Conservation (phyloP, 2,888 invertebrate species). For the Synanthedon myopaeformis region DNA sequence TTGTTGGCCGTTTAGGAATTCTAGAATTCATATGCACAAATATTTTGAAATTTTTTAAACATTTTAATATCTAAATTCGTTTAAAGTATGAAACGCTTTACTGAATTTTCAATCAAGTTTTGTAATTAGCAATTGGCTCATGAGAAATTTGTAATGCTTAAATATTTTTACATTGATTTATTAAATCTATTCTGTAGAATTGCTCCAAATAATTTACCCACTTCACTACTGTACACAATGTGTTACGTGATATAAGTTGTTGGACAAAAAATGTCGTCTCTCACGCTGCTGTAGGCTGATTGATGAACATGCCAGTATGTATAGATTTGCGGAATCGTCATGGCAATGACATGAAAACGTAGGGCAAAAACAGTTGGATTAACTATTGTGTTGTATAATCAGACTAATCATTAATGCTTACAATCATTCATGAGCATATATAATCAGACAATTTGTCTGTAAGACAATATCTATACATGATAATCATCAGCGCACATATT, state of each 20-base stretch:
- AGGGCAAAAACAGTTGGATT: neutral
- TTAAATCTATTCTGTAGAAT: neutral
- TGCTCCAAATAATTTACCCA: slow-evolving; percentile 6
- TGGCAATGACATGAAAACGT: neutral
- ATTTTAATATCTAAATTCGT: too few relatives aligned
- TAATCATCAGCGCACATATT: too few relatives aligned
- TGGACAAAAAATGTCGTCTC: neutral
- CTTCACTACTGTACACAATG: neutral
- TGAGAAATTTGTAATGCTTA: neutral
- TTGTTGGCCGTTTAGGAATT: too few relatives aligned
- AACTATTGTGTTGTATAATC: too few relatives aligned
- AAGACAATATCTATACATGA: too few relatives aligned
- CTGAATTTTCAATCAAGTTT: neutral
- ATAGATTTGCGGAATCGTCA: neutral
- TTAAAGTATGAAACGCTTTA: too few relatives aligned
- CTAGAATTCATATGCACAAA: too few relatives aligned
- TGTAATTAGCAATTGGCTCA: neutral
- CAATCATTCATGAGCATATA: too few relatives aligned
- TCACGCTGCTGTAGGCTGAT: neutral
- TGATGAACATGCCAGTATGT: neutral
- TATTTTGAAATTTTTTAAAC: too few relatives aligned
- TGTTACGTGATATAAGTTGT: neutral
- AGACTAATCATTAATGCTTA: too few relatives aligned
- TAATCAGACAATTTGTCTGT: too few relatives aligned
- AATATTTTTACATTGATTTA: neutral